Conservation (phyloP, 2,797 vertebrate species). For the Cirrhinus mrigala region DNA sequence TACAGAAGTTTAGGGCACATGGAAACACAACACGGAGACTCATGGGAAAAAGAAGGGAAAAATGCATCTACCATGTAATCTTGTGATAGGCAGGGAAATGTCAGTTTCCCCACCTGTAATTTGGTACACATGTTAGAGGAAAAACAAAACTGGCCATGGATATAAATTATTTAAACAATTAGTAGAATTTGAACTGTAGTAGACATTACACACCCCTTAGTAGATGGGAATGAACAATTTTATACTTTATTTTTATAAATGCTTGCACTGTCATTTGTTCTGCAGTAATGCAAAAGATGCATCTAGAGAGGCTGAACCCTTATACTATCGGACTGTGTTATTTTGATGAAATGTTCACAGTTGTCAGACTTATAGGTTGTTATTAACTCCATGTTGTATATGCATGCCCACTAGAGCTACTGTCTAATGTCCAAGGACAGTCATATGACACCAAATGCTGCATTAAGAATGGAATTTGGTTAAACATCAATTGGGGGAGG, state of each 20-base stretch:
- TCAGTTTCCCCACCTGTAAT: neutral
- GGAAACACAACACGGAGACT: neutral
- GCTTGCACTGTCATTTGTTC: neutral
- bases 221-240: too few species aligned
- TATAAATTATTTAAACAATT: neutral
- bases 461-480: conserved; percentile 71
- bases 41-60: neutral
- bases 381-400: neutral
- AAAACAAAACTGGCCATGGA: neutral
- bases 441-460: conserved; percentile 62
- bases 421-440: conserved; percentile 51
- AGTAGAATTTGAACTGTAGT: too few species aligned
- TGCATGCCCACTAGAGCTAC: neutral
- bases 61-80: neutral
- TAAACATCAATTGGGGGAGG: conserved; percentile 70
- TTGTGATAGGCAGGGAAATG: neutral
- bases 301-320: neutral
- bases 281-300: neutral
- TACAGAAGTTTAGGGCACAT: conserved; percentile 34
- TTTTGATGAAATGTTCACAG: neutral
- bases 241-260: too few species aligned
- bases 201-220: too few species aligned
- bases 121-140: neutral
- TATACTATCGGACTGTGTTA: neutral
- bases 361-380: neutral